phyloP scores from a whole-genome alignment of 2,797 vertebrate species.

The Lagodon rhomboides region DNA sequence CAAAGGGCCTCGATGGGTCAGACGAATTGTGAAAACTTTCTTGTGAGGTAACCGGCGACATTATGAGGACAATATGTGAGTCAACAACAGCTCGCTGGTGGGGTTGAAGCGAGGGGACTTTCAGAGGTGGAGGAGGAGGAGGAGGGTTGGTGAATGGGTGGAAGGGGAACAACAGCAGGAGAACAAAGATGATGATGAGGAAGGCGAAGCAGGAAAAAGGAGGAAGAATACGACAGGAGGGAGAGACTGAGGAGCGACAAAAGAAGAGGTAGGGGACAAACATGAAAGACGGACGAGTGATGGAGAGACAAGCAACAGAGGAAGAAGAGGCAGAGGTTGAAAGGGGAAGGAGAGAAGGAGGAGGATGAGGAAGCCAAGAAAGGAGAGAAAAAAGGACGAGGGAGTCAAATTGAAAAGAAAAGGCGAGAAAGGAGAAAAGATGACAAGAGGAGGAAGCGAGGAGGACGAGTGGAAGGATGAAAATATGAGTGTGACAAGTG shows the following conservation, averaged over 20 bases:
- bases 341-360: background rate
- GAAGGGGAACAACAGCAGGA: constrained; percentile 9
- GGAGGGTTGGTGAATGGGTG: background rate
- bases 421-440: background rate
- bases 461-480: background rate
- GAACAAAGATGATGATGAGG: background rate
- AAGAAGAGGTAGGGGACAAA: background rate
- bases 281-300: too few species aligned
- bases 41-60: constrained; percentile 11
- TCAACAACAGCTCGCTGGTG: constrained; percentile 22
- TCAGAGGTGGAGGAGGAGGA: constrained; percentile 1
- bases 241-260: background rate
- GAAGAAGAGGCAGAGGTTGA: too few species aligned
- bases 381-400: background rate
- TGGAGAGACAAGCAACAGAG: background rate
- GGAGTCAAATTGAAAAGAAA: background rate
- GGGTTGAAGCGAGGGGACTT: constrained; percentile 4
- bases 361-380: background rate
- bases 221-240: background rate
- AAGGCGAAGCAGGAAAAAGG: background rate
- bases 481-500: background rate
- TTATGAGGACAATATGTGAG: constrained; percentile 3
- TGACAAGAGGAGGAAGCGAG: background rate
- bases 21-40: background rate
- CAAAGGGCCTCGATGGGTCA: background rate